Percentiles rank a stretch among this genome's conserved stretches.
Evolutionary conservation across 2,113 vertebrate species (phyloP).

Genomic region (Micronisus gabar): DNA sequence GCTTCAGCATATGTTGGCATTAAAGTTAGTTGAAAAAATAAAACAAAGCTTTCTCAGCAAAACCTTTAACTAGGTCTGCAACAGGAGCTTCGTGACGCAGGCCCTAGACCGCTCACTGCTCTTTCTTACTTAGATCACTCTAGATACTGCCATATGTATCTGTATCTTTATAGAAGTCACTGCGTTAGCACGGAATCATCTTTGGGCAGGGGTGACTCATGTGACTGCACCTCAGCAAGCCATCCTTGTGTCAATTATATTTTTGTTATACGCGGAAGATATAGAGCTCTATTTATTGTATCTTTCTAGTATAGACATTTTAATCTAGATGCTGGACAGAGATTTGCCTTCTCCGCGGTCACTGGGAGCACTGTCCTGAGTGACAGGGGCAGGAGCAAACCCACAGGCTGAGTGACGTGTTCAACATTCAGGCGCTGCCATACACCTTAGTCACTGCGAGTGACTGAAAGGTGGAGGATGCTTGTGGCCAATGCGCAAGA

Average conservation of each 20-base stretch:
- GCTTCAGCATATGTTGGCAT: neutral
- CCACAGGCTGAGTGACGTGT: neutral
- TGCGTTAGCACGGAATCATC: neutral
- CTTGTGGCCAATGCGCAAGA: neutral
- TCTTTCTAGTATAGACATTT: neutral
- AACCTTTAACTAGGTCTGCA: neutral
- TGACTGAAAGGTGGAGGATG: neutral
- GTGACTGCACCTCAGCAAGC: neutral
- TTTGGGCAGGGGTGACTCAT: neutral
- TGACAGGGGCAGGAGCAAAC: no score
- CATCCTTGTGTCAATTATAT: neutral
- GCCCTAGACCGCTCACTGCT: neutral
- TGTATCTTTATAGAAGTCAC: neutral
- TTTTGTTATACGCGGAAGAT: neutral
- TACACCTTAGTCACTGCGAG: no score
- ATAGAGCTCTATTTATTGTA: neutral
- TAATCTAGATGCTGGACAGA: neutral
- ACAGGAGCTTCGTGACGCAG: neutral
- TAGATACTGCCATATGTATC: neutral
- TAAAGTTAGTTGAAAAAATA: neutral
- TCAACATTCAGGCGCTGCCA: accelerated
- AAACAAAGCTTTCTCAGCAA: neutral
- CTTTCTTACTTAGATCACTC: neutral
- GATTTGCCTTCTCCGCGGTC: neutral
- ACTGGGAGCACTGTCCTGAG: neutral